Evolutionary conservation across 2,113 vertebrate genomes (phyloP).

Genomic region (Malaclemys terrapin): DNA sequence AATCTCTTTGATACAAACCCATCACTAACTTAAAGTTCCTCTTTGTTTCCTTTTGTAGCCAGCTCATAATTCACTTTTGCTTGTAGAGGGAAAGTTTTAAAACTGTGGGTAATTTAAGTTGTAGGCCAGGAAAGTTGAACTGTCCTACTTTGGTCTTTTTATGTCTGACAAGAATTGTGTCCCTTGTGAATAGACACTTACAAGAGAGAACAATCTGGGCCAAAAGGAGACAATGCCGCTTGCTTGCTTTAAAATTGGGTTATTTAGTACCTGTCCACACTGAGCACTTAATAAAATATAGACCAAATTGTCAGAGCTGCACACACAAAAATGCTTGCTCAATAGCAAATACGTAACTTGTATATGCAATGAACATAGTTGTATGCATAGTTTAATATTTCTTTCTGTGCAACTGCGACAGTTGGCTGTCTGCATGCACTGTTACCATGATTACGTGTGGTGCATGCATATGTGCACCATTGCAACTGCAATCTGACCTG

Average conservation of each 20-base stretch:
- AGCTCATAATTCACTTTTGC: neutral
- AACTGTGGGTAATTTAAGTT: too few species aligned
- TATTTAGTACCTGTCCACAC: neutral
- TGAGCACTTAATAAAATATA: neutral
- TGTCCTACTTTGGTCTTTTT: neutral
- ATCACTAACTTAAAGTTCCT: neutral
- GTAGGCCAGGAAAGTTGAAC: neutral
- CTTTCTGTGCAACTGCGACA: neutral
- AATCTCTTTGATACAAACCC: neutral
- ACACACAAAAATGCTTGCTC: neutral
- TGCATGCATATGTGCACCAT: neutral
- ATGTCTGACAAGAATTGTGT: neutral
- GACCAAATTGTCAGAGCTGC: neutral
- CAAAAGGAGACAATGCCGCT: neutral
- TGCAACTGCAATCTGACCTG: neutral
- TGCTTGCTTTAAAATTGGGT: neutral
- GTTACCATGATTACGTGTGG: neutral
- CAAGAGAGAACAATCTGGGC: neutral
- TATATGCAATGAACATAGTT: neutral
- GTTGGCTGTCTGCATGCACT: neutral
- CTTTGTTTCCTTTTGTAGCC: neutral
- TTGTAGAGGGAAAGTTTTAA: accelerated
- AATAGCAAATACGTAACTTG: neutral
- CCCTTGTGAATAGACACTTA: neutral
- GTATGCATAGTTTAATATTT: neutral